Conservation (phyloP, 2,113 vertebrate species). For the Argyrosomus japonicus region DNA sequence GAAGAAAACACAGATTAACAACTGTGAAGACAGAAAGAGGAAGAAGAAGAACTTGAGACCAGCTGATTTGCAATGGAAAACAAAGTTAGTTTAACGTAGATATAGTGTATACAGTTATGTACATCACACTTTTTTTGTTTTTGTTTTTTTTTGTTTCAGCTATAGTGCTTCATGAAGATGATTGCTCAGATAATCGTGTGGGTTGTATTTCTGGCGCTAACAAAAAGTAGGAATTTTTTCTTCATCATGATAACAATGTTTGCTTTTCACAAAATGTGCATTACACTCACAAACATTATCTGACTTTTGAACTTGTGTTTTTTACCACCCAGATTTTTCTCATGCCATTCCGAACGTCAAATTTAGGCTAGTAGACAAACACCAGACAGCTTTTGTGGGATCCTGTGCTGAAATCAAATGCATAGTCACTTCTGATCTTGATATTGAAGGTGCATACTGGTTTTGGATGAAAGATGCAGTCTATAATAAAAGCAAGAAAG, state of each 20-base stretch:
- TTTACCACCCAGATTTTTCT: constrained; percentile 26
- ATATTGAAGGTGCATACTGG: accelerated
- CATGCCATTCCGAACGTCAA: accelerated
- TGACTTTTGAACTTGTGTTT: constrained; percentile 17
- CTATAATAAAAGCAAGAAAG: accelerated
- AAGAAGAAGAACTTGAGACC: neutral
- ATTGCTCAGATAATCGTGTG: neutral
- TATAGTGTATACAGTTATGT: neutral
- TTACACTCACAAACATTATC: neutral
- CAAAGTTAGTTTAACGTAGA: neutral
- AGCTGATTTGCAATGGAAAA: neutral
- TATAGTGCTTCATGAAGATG: constrained; percentile 34
- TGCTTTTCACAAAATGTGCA: neutral
- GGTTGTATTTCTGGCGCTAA: constrained; percentile 32
- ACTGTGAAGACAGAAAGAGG: neutral
- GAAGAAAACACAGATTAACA: neutral
- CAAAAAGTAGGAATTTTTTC: constrained; percentile 41
- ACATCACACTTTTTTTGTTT: neutral
- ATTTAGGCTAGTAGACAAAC: neutral
- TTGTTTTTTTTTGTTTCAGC: neutral
- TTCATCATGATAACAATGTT: neutral
- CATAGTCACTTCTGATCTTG: accelerated
- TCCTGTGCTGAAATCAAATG: constrained; percentile 76
- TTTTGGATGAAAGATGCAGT: constrained; percentile 74
- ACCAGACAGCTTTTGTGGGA: constrained; percentile 45